These are phyloP conservation scores for honey bee (Apis mellifera) DNA, from an alignment of 1,140 invertebrate species.

Conservation along the genomic window DNA sequence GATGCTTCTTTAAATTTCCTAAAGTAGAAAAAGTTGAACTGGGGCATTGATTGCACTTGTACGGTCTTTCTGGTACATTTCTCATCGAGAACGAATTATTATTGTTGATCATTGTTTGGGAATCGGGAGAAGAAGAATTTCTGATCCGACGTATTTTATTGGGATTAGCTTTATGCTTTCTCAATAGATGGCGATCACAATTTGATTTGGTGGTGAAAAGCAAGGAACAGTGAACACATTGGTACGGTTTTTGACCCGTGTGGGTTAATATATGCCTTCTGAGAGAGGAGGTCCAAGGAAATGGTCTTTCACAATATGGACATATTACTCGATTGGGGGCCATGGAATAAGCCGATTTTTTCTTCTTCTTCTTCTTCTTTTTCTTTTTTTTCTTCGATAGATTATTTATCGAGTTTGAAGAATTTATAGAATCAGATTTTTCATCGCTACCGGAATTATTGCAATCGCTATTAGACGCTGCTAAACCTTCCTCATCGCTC, in stretches of 20 bases:
- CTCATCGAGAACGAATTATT: constrained; percentile 83
- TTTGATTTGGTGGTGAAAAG: constrained; percentile 98
- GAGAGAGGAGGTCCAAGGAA: constrained; percentile 97
- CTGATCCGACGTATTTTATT: constrained; percentile 76
- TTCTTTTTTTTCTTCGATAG: constrained; percentile 71
- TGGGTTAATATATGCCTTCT: constrained; percentile 95
- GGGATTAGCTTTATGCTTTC: constrained; percentile 90
- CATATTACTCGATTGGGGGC: constrained; percentile 96
- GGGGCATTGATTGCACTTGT: constrained; percentile 92
- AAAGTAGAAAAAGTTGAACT: constrained; percentile 92
- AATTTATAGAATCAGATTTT: constrained; percentile 82
- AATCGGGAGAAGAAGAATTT: constrained; percentile 73
- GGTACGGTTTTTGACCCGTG: constrained; percentile 97
- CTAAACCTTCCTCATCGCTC: constrained; percentile 88
- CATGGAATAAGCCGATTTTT: constrained; percentile 97
- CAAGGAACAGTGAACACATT: constrained; percentile 94
- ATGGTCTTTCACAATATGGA: constrained; percentile 94
- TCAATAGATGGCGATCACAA: constrained; percentile 94
- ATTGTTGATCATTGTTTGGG: constrained; percentile 64
- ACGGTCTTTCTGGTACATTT: constrained; percentile 90
- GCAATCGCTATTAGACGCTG: constrained; percentile 88
- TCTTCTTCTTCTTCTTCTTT: constrained; percentile 84
- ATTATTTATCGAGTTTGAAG: constrained; percentile 65
- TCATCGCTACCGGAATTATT: constrained; percentile 92
- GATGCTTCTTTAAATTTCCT: constrained; percentile 90